phyloP scores from a whole-genome alignment of 2,797 vertebrate species.

The Myotis findleyi region DNA sequence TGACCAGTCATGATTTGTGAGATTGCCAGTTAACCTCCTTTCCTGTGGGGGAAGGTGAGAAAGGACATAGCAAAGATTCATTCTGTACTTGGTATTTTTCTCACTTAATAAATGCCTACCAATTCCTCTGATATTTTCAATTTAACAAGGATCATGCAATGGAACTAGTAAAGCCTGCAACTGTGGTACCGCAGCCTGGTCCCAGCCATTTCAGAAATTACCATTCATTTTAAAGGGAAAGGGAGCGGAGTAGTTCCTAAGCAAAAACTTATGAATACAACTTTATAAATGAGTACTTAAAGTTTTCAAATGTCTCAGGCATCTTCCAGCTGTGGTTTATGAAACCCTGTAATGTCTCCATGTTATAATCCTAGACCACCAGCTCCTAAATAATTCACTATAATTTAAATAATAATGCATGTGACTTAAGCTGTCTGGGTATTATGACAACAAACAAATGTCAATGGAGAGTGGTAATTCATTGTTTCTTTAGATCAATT shows the following conservation, averaged over 20 bases:
- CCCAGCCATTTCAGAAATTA: not conserved
- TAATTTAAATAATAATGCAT: not conserved
- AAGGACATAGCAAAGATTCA: not conserved
- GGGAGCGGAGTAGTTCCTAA: not conserved
- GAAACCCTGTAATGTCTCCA: not conserved
- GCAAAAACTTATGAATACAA: not conserved
- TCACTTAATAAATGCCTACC: not conserved
- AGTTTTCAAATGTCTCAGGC: not conserved
- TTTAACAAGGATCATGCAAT: conserved; percentile 4
- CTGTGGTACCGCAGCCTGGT: not conserved
- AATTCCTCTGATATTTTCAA: not conserved
- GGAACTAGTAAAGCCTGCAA: not conserved
- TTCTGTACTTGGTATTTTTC: not conserved
- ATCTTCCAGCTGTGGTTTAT: not conserved
- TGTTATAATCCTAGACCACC: not conserved
- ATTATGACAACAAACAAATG: not conserved
- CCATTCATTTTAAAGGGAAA: not conserved
- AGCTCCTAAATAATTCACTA: not conserved
- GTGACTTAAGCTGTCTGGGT: not conserved
- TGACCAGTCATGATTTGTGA: not conserved
- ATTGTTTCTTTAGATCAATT: not conserved
- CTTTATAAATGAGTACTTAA: not conserved
- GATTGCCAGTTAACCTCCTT: not conserved
- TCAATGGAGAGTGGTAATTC: not conserved
- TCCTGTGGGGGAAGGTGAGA: not conserved